Conservation (phyloP, 2,113 vertebrate genomes). For the Takifugu flavidus region DNA sequence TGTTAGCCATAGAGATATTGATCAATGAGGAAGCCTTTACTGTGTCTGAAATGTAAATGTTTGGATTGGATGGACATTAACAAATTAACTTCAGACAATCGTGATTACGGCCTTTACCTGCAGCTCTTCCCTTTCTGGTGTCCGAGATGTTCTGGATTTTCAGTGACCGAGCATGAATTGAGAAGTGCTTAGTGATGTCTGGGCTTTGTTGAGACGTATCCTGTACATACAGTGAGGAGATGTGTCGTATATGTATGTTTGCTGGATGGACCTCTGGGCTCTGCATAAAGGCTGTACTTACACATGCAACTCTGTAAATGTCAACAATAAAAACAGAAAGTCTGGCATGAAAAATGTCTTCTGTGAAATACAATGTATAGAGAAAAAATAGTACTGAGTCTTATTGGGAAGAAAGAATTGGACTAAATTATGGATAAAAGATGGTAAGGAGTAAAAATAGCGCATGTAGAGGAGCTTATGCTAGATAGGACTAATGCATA, state of each 20-base stretch:
- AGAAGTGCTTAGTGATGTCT: slow-evolving; percentile 23
- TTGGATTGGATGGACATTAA: slow-evolving; percentile 1
- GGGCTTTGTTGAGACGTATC: slow-evolving; percentile 27
- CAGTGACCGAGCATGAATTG: slow-evolving; percentile 31
- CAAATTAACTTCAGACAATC: slow-evolving; percentile 31
- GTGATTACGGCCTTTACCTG: slow-evolving; percentile 12
- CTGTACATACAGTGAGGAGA: slow-evolving; percentile 48
- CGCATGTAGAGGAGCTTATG: no score
- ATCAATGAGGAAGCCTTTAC: slow-evolving; percentile 1
- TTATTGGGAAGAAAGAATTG: no score
- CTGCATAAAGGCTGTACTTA: slow-evolving; percentile 52
- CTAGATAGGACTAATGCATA: no score
- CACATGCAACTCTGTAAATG: slow-evolving; percentile 55
- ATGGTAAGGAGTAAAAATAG: background rate
- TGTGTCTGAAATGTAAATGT: slow-evolving; percentile 17
- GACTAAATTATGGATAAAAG: no score
- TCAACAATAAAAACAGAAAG: slow-evolving; percentile 59
- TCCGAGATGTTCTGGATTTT: slow-evolving; percentile 25
- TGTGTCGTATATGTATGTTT: slow-evolving; percentile 40
- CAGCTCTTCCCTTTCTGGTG: slow-evolving; percentile 18
- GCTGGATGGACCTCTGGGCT: slow-evolving; percentile 44
- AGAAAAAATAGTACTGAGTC: no score
- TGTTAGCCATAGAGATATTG: background rate
- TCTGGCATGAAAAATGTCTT: slow-evolving; percentile 45
- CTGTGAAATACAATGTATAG: background rate